A percentile compares a stretch with the other conserved stretches of the same genome.
phyloP scores from a whole-genome alignment of 2,797 vertebrate species.

The Galaxias olidus region DNA sequence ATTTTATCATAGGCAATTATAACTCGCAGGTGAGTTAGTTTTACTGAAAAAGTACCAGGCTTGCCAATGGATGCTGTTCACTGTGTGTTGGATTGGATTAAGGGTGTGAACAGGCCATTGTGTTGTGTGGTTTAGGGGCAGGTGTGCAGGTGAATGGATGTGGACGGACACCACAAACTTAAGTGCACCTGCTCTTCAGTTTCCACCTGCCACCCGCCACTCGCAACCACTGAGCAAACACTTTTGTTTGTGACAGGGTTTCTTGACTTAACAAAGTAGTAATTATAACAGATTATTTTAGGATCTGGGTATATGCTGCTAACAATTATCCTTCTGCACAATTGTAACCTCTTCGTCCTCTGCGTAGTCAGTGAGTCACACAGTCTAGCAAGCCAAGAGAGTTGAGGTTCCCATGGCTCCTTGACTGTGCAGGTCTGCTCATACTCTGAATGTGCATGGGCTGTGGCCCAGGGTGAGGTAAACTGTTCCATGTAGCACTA shows the following conservation, averaged over 20 bases:
- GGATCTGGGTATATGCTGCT: no score
- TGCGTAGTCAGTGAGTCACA: slow-evolving; percentile 74
- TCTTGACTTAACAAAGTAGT: neutral
- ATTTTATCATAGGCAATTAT: no score
- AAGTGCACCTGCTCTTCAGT: slow-evolving; percentile 68
- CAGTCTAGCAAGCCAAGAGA: slow-evolving; percentile 40
- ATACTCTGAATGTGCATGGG: slow-evolving; percentile 56
- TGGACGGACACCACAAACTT: slow-evolving; percentile 56
- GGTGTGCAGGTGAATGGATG: slow-evolving; percentile 64
- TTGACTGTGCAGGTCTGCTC: slow-evolving; percentile 24
- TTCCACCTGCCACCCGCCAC: slow-evolving; percentile 65
- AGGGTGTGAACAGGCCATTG: slow-evolving; percentile 32
- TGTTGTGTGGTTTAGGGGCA: slow-evolving; percentile 34
- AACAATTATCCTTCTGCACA: slow-evolving; percentile 17
- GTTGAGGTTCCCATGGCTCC: slow-evolving; percentile 61
- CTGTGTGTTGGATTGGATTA: slow-evolving; percentile 7
- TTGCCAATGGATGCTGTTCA: slow-evolving; percentile 11
- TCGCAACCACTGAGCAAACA: slow-evolving; percentile 63
- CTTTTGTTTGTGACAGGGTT: neutral
- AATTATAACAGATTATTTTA: no score
- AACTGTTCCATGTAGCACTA: slow-evolving; percentile 64
- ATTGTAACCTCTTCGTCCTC: slow-evolving; percentile 25
- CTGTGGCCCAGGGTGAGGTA: slow-evolving; percentile 61
- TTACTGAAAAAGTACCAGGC: neutral
- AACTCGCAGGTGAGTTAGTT: neutral